Conservation (phyloP, 1,140 invertebrate genomes). For the Drosophila sechellia region DNA sequence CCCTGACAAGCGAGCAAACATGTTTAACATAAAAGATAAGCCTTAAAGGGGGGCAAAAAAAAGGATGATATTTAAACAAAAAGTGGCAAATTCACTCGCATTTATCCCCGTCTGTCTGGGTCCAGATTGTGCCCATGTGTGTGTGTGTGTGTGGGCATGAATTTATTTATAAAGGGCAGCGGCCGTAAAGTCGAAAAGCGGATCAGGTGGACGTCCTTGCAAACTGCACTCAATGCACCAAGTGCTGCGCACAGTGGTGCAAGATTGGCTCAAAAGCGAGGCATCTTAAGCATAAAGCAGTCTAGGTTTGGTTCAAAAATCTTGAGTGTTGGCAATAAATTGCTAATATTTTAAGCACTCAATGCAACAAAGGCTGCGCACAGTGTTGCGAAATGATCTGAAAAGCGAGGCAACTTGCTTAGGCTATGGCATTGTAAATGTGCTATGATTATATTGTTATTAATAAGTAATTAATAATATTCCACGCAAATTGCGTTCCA, state of each 20-base stretch:
- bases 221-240: slow-evolving; percentile 19
- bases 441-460: too few relatives aligned
- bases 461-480: too few relatives aligned
- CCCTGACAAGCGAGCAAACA: slow-evolving; percentile 36
- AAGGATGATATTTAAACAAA: slow-evolving; percentile 31
- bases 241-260: slow-evolving; percentile 29
- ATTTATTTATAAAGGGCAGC: slow-evolving; percentile 52
- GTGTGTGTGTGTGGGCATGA: slow-evolving; percentile 30
- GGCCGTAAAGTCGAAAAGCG: slow-evolving; percentile 47
- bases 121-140: background rate
- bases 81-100: slow-evolving; percentile 22
- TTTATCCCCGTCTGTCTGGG: slow-evolving; percentile 26
- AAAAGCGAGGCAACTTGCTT: too few relatives aligned
- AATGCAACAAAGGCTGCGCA: too few relatives aligned
- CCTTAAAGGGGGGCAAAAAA: slow-evolving; percentile 12
- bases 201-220: slow-evolving; percentile 81
- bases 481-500: slow-evolving; percentile 7
- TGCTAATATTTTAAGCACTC: too few relatives aligned
- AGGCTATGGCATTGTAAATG: too few relatives aligned
- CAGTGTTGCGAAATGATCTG: too few relatives aligned
- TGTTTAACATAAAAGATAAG: slow-evolving; percentile 55
- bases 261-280: background rate
- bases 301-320: too few relatives aligned
- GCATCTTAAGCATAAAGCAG: too few relatives aligned
- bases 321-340: too few relatives aligned